phyloP scores from a whole-genome alignment of 2,113 vertebrate genomes.

The Chaenogobius annularis region DNA sequence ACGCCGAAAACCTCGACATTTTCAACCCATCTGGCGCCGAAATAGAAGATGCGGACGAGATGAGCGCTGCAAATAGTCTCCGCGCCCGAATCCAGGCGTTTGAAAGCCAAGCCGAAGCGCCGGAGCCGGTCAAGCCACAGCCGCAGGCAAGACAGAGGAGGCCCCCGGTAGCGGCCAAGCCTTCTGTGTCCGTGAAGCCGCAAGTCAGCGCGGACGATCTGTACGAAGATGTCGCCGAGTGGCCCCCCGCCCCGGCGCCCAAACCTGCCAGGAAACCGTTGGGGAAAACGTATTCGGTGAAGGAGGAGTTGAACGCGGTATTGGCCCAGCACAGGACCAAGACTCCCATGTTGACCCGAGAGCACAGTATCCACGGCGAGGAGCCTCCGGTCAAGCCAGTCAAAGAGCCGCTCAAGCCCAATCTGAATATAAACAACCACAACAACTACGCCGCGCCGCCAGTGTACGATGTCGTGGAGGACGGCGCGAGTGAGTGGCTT shows the following conservation, averaged over 20 bases:
- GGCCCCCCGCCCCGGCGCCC: constrained; percentile 74
- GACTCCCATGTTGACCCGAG: constrained; percentile 69
- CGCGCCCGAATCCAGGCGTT: constrained; percentile 88
- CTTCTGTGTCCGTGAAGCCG: constrained; percentile 77
- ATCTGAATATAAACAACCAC: constrained; percentile 74
- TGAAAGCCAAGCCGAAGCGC: constrained; percentile 77
- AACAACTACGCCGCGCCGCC: constrained; percentile 59
- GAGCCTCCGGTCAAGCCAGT: constrained; percentile 25
- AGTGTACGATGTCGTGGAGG: constrained; percentile 25
- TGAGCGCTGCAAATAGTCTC: constrained; percentile 81
- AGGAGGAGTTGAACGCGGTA: constrained; percentile 44
- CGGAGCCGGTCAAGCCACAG: constrained; percentile 72
- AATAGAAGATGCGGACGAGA: constrained; percentile 64
- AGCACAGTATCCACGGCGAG: constrained; percentile 53
- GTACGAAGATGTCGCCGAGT: constrained; percentile 21
- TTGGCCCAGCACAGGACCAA: constrained; percentile 52
- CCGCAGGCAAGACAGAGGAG: constrained; percentile 79
- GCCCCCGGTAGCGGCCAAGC: constrained; percentile 81
- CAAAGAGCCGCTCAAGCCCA: constrained; percentile 62
- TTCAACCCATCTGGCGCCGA: constrained; percentile 12
- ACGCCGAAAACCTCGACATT: constrained; percentile 31
- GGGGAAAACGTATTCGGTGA: constrained; percentile 9
- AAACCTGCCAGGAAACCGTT: constrained; percentile 74
- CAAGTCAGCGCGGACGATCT: constrained; percentile 20
- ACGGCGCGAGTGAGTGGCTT: constrained; percentile 54